Conservation (phyloP, 2,113 vertebrate species). For the Pygoscelis antarcticus region DNA sequence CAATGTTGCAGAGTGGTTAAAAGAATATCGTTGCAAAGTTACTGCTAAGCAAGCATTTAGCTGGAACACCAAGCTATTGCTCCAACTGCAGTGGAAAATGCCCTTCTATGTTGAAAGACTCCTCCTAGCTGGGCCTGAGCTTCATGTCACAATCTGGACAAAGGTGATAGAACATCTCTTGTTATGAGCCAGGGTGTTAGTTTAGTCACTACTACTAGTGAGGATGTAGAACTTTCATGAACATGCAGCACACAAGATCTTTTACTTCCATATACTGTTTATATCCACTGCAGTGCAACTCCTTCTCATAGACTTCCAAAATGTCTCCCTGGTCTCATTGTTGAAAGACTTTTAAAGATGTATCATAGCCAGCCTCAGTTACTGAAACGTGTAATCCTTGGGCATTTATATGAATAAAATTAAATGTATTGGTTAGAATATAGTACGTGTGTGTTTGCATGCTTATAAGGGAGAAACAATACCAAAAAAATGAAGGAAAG, state of each 20-base stretch:
- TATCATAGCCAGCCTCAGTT: not conserved
- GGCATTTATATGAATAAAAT: not conserved
- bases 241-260: not conserved
- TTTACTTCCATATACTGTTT: not conserved
- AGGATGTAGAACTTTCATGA: not conserved
- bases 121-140: not conserved
- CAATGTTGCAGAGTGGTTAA: not conserved
- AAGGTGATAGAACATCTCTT: not conserved
- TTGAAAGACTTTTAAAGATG: not conserved
- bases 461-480: not conserved
- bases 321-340: not conserved
- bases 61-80: not conserved
- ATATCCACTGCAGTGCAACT: not conserved
- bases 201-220: not conserved
- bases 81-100: not conserved
- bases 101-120: not conserved
- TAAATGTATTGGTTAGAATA: not conserved
- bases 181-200: not conserved
- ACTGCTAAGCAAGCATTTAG: not conserved
- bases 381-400: not conserved
- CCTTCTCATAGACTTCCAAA: not conserved
- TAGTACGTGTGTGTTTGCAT: not conserved
- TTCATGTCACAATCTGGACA: not conserved
- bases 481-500: not conserved
- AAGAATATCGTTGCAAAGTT: not conserved